Evolutionary conservation across 1,140 invertebrate species (phyloP).

Genomic region (Dendrolimus punctatus): DNA sequence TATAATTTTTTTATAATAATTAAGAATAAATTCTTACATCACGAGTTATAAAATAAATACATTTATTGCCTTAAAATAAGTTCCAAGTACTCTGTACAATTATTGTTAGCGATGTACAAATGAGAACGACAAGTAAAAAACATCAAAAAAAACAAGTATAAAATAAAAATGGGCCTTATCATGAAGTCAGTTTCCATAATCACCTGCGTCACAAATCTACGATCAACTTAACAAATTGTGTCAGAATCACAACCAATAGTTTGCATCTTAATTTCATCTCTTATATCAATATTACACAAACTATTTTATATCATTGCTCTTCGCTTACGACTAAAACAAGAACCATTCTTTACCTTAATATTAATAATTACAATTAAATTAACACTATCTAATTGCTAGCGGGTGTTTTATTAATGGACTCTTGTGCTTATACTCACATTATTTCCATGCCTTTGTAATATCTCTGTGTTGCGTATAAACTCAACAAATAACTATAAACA

Average conservation of each 20-base stretch:
- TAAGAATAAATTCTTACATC: constrained; percentile 72
- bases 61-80: constrained; percentile 72
- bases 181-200: constrained; percentile 55
- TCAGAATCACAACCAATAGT: constrained; percentile 71
- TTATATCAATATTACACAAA: constrained; percentile 67
- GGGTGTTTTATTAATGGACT: constrained; percentile 61
- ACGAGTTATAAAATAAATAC: constrained; percentile 72
- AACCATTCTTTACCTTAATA: constrained; percentile 67
- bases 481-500: constrained; percentile 11
- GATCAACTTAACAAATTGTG: constrained; percentile 71
- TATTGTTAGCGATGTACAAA: constrained; percentile 72
- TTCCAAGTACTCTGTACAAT: constrained; percentile 71
- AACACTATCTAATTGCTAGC: constrained; percentile 67
- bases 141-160: constrained; percentile 53
- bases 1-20: constrained; percentile 71
- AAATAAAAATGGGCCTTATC: constrained; percentile 56
- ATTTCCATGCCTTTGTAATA: constrained; percentile 41
- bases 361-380: constrained; percentile 70
- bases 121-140: constrained; percentile 66
- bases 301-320: constrained; percentile 71
- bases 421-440: constrained; percentile 50
- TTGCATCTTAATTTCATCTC: constrained; percentile 70
- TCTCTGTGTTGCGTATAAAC: constrained; percentile 20
- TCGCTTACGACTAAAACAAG: constrained; percentile 68
- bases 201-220: constrained; percentile 56